phyloP scores from a whole-genome alignment of 2,113 vertebrate genomes.

The Aegotheles bennettii region DNA sequence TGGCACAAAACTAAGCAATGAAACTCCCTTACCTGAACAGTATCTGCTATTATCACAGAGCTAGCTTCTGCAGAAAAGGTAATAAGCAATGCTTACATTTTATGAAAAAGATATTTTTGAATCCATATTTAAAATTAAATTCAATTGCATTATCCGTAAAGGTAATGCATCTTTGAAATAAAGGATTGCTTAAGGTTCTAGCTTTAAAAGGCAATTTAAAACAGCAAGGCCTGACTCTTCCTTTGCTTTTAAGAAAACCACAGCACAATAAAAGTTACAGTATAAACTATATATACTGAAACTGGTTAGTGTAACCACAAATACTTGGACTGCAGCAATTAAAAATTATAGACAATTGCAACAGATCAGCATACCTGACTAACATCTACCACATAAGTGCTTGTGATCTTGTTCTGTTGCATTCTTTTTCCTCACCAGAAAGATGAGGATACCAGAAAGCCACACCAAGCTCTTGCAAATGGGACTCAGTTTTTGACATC shows the following conservation, averaged over 20 bases:
- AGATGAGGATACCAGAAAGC: background rate
- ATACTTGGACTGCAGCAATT: background rate
- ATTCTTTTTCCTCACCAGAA: background rate
- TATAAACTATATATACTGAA: background rate
- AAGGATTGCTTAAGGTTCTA: background rate
- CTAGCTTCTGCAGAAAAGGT: conserved; percentile 25
- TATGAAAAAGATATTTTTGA: conserved; percentile 35
- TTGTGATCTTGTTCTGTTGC: background rate
- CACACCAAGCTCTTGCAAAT: background rate
- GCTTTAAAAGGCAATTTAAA: background rate
- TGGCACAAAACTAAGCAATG: conserved; percentile 39
- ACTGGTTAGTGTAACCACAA: background rate
- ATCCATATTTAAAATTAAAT: background rate
- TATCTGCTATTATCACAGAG: conserved; percentile 57
- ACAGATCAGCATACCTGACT: background rate
- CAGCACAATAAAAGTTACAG: background rate
- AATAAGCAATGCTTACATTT: conserved; percentile 51
- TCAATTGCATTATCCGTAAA: background rate
- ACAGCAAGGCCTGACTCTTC: background rate
- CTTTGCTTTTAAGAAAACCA: background rate
- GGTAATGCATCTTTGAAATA: background rate
- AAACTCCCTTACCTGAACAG: conserved; percentile 56
- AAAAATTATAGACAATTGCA: background rate
- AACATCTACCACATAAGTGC: background rate
- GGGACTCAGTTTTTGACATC: background rate